A percentile compares a stretch with the other conserved stretches of the same genome.
These are phyloP conservation scores for Colossoma macropomum DNA, from an alignment of 2,113 vertebrate genomes.

Conservation along the genomic window DNA sequence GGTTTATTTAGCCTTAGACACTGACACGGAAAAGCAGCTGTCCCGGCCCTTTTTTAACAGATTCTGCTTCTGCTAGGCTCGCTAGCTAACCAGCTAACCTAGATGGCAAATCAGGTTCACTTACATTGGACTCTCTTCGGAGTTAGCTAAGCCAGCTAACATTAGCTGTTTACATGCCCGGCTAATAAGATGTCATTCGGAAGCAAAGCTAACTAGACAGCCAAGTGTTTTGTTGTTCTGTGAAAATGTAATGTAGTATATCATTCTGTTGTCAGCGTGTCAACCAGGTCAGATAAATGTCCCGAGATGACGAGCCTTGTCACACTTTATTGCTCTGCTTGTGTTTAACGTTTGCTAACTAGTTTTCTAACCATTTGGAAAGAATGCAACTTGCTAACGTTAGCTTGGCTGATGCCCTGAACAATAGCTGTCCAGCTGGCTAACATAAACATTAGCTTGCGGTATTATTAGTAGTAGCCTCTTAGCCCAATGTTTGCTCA, in stretches of 20 bases:
- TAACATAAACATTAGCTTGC: slow-evolving; percentile 2
- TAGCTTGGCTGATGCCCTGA: slow-evolving; percentile 5
- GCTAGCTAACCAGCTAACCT: neutral
- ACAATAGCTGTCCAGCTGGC: slow-evolving; percentile 48
- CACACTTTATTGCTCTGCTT: neutral
- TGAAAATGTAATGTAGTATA: neutral
- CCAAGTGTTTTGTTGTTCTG: neutral
- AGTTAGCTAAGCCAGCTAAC: neutral
- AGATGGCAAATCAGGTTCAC: neutral
- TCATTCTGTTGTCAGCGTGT: neutral
- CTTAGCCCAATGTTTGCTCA: neutral
- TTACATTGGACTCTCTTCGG: neutral
- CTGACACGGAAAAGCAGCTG: no score
- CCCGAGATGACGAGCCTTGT: neutral
- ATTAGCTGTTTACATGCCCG: neutral
- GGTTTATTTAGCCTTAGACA: no score
- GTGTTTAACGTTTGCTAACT: neutral
- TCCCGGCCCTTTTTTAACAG: neutral
- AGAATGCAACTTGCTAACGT: neutral
- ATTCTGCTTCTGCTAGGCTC: neutral
- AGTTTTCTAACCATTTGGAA: neutral
- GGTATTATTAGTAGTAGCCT: neutral
- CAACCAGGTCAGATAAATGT: neutral
- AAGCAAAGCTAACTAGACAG: slow-evolving; percentile 7
- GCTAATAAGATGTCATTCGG: neutral